Conservation (phyloP, 2,888 invertebrate species). For the Athalia rosae region DNA sequence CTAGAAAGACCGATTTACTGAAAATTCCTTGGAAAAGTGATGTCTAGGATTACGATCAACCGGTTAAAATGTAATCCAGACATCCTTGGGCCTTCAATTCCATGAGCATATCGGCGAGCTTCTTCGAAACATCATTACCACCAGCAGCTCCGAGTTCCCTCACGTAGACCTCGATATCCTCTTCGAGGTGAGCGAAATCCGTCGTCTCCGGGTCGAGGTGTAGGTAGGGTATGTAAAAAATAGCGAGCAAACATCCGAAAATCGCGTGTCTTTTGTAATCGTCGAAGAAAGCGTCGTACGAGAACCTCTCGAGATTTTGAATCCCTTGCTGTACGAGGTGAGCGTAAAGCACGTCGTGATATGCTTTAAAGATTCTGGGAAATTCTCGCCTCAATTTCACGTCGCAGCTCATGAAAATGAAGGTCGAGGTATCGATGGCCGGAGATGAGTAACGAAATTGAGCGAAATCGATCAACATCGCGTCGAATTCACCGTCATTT, state of each 20-base stretch:
- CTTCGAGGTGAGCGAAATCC: rapidly evolving
- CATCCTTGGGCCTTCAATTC: slow-evolving; percentile 59
- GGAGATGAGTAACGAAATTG: slow-evolving; percentile 62
- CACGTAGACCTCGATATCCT: too few relatives aligned
- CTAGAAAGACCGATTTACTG: too few relatives aligned
- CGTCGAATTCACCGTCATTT: slow-evolving; percentile 45
- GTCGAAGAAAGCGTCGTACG: slow-evolving; percentile 57
- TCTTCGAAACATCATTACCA: slow-evolving; percentile 40
- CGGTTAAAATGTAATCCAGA: slow-evolving; percentile 52
- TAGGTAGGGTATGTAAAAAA: slow-evolving; percentile 56
- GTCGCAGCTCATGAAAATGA: slow-evolving; percentile 57
- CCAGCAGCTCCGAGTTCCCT: background rate
- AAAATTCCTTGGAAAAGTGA: too few relatives aligned
- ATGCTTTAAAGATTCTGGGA: slow-evolving; percentile 56
- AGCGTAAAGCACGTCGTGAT: slow-evolving; percentile 58
- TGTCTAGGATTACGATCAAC: too few relatives aligned
- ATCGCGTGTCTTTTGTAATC: slow-evolving; percentile 61
- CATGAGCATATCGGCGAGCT: slow-evolving; percentile 62
- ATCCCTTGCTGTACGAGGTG: slow-evolving; percentile 55
- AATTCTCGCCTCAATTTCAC: slow-evolving; percentile 50
- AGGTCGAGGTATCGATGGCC: slow-evolving; percentile 63
- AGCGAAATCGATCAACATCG: slow-evolving; percentile 63
- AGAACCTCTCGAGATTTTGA: slow-evolving; percentile 56
- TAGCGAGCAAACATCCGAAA: slow-evolving; percentile 60
- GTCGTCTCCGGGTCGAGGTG: slow-evolving; percentile 14